phyloP scores from a whole-genome alignment of 2,888 invertebrate genomes.

The Phlogophora meticulosa region DNA sequence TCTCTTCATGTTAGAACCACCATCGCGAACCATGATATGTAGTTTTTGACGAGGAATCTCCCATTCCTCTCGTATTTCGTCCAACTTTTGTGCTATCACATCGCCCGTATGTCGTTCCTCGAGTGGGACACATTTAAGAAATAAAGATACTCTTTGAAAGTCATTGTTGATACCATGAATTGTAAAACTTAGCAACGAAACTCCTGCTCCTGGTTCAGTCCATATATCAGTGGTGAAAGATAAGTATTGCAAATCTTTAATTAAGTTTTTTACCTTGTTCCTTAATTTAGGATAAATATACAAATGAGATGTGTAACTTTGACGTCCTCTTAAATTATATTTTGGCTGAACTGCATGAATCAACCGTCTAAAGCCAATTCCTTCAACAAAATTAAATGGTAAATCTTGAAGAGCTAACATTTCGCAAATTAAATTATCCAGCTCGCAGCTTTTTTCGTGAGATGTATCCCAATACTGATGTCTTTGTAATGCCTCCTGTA shows the following conservation, averaged over 20 bases:
- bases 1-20: not conserved
- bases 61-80: slow-evolving; percentile 4
- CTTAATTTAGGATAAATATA: not conserved
- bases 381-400: no score
- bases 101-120: slow-evolving; percentile 1
- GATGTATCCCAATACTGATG: not conserved
- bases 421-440: no score
- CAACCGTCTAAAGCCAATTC: no score
- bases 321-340: not conserved
- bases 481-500: not conserved
- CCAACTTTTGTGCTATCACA: not conserved
- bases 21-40: not conserved
- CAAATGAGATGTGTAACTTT: not conserved
- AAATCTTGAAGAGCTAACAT: no score
- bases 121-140: slow-evolving; percentile 4
- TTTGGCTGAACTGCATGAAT: not conserved
- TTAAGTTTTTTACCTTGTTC: not conserved
- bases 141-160: not conserved
- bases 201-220: not conserved
- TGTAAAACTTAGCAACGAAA: not conserved
- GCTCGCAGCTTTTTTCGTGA: no score
- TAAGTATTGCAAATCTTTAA: slow-evolving; percentile 1
- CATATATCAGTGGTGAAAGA: slow-evolving; percentile 2
- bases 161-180: not conserved
- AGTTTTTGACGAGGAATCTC: not conserved